These are phyloP conservation scores for Acronicta aceris DNA, from an alignment of 2,888 invertebrate genomes.

Conservation along the genomic window DNA sequence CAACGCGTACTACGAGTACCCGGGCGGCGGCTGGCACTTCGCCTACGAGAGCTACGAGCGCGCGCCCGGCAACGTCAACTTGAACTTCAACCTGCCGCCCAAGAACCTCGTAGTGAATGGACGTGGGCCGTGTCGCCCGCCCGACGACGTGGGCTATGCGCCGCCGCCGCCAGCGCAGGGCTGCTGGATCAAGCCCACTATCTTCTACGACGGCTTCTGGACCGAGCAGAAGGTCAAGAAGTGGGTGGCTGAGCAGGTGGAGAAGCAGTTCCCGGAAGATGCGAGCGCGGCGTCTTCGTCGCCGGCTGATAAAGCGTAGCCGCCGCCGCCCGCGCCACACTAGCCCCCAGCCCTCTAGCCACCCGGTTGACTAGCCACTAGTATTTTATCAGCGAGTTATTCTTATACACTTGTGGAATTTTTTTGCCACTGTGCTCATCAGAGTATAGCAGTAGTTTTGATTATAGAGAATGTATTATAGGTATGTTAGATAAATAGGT, in stretches of 20 bases:
- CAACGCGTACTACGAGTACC: slow-evolving; percentile 79
- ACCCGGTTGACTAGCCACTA: slow-evolving; percentile 19
- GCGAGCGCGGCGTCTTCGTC: slow-evolving; percentile 56
- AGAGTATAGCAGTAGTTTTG: slow-evolving; percentile 43
- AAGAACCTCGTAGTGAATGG: slow-evolving; percentile 81
- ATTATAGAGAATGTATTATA: slow-evolving; percentile 45
- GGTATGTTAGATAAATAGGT: slow-evolving; percentile 51
- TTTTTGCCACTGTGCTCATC: slow-evolving; percentile 52
- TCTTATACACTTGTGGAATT: slow-evolving; percentile 57
- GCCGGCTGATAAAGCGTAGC: slow-evolving; percentile 57
- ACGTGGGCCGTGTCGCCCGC: slow-evolving; percentile 66
- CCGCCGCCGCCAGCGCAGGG: slow-evolving; percentile 72
- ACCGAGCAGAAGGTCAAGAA: slow-evolving; percentile 88
- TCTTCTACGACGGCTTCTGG: slow-evolving; percentile 88
- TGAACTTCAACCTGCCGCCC: slow-evolving; percentile 83
- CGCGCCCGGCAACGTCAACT: slow-evolving; percentile 76
- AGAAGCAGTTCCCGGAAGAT: slow-evolving; percentile 84
- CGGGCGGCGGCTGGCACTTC: slow-evolving; percentile 83
- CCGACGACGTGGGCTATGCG: slow-evolving; percentile 69
- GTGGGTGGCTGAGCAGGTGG: slow-evolving; percentile 87
- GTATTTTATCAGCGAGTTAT: slow-evolving; percentile 48
- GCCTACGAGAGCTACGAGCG: slow-evolving; percentile 80
- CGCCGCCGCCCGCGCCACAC: slow-evolving; percentile 1
- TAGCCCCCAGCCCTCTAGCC: slow-evolving; percentile 8
- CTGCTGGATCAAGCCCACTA: slow-evolving; percentile 86